Evolutionary conservation across 2,888 invertebrate species (phyloP).

Genomic region (Ectemnius cavifrons): DNA sequence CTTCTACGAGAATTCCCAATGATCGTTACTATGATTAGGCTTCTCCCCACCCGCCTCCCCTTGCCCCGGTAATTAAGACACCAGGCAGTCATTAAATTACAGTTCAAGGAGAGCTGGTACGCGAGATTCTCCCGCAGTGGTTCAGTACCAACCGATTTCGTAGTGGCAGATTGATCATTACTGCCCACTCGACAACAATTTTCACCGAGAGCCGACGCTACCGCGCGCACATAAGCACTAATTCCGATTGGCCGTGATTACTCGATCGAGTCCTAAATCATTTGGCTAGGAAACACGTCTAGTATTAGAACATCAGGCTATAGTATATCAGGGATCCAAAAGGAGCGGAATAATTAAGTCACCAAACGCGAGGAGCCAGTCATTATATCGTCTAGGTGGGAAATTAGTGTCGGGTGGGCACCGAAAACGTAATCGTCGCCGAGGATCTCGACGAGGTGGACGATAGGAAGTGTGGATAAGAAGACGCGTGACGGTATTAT

Average conservation of each 20-base stretch:
- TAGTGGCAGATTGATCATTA: constrained; percentile 32
- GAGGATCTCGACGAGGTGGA: constrained; percentile 39
- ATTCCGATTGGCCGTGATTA: background rate
- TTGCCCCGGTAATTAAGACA: constrained; percentile 41
- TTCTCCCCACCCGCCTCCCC: too few species aligned
- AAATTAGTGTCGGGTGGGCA: constrained; percentile 41
- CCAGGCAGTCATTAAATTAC: constrained; percentile 47
- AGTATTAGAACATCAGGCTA: background rate
- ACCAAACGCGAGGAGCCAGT: constrained; percentile 7
- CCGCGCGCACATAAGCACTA: background rate
- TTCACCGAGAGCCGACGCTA: background rate
- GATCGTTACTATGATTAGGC: constrained; percentile 37
- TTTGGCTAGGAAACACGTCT: background rate
- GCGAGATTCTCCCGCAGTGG: constrained; percentile 14
- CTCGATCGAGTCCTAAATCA: background rate
- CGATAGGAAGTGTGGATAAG: constrained; percentile 47
- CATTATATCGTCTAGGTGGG: constrained; percentile 35
- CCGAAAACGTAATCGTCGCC: constrained; percentile 46
- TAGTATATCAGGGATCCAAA: background rate
- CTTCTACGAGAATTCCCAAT: constrained; percentile 9
- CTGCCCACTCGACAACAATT: constrained; percentile 29
- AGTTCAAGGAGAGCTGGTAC: constrained; percentile 26
- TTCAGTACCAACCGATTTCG: constrained; percentile 41
- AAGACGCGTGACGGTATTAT: constrained; percentile 55
- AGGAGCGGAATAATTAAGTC: constrained; percentile 41